Base-by-base conservation (phyloP, 1,140 invertebrate species). In the Hydropsyche tenuis region DNA sequence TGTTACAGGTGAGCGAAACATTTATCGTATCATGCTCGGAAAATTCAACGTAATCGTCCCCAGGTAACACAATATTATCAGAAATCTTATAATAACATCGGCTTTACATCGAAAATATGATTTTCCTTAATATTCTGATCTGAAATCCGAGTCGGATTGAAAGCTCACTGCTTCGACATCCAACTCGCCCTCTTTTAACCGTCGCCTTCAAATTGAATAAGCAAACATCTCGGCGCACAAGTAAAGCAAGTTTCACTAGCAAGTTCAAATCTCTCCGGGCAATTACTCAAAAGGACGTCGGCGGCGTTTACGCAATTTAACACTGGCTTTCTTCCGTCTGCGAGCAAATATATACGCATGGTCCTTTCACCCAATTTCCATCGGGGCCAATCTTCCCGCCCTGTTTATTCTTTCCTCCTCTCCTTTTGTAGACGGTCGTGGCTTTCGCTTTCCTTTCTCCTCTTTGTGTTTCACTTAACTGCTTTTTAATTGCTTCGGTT, bases 401-500 rank as follows among this genome's bases (percentile, higher is more conserved):
- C 46, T 37, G 22, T 65, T 25, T 25, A 42, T 65, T 18, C 63
- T 62, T 27, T 62, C 20, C 2, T 2, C 20, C 18, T n/a, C 18
- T 62, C 18, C 25, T 2, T 27, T 6, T 23, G n/a, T n/a, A n/a
- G n/a, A n/a, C n/a, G n/a, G n/a, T 48, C 45, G 45, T n/a, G 12
- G 45, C 11, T 48, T 48, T 48, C 45, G 16, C 14, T 48, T 14
- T 16, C 45, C 45, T 48, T 48, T 37, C 30, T 37, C 30, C 9
- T 65, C 63, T 70, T 42, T 56, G 45, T 51, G 25, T 68, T 70
- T 72, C 56, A 63, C 53, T 72, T 72, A 72, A 72, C 69, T 60
- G 69, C 69, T 72, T 72, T 72, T 72, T 72, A 72, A 72, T 72
- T 72, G 60, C 69, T 72, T 60, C 60, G 69, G 53, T 72, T 62